Base-by-base conservation (phyloP, 2,888 invertebrate species). In the Hedya salicella region DNA sequence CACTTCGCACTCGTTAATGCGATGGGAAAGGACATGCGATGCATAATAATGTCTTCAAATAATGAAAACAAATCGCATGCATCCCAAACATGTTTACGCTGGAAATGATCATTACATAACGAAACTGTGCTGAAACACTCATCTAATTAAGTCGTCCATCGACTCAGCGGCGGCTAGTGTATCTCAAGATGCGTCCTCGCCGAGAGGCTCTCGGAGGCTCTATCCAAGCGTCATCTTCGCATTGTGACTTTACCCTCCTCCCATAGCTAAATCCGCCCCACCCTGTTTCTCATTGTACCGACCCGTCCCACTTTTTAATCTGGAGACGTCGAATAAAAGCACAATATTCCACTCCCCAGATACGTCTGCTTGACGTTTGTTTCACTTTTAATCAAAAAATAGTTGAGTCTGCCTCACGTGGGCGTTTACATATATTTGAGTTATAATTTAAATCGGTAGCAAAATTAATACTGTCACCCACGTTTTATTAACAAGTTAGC, bases 221-320 rank as follows among this genome's bases (percentile, higher is more conserved):
- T 79, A 81, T 79, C 77, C 79, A 75, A 79, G 81, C 81, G 78
- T 84, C 80, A 85, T 83, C 78, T 82, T 83, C 75, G 78, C 75
- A 81, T 82, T 83, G 84, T 85, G 82, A 82, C 81, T 81, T 82
- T 82, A 81, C 77, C 78, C 79, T 75, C 75, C 77, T 65, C 77
- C 80, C 78, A 72, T 76, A 75, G 79, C 77, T 77, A 78, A 79
- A 63, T 73, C 71, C 74, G 75, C 78, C 77, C 73, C 79, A 76
- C 77, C 79, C 75, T 77, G 75, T 76, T 78, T 81, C 80, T 86
- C 85, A 87, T 88, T 88, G 87, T 86, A 75, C 53, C 53, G 54
- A 66, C 81, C 77, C 86, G 86, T 77, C 82, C 87, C 86, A 86
- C 82, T 89, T 91, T 90, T 89, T 88, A 89, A 88, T 90, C 91